Base-by-base conservation (phyloP, 1,140 invertebrate genomes). In the Eumeta japonica region DNA sequence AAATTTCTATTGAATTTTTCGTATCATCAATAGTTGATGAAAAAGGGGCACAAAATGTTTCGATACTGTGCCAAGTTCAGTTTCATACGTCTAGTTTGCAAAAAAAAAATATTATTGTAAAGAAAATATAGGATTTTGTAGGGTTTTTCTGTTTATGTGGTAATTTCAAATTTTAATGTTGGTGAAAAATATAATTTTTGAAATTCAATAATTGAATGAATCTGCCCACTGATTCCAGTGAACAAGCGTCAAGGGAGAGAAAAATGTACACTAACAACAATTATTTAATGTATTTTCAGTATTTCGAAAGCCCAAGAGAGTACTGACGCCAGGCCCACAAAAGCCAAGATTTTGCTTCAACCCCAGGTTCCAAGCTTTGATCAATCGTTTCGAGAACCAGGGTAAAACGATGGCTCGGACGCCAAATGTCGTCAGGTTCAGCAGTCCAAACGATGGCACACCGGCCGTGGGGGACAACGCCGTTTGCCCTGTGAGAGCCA, bases 361-460 rank as follows among this genome's bases (percentile, higher is more conserved):
- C 32, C 71, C 73, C 14, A 58, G 68, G 4, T 75, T 77, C 35
- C 73, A 77, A 64, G 75, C 75, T 1, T 54, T 76, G 4, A 58
- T 77, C 28, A 77, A 77, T 38, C 58, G 72, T 16, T 77, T 75
- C 31, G 73, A 77, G 41, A 58, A 58, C 17, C 55, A 62, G 48
- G 52, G 45, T 1, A 41, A 54, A 2, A 59, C 54, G 0, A 33
- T 56, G 30, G 51, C 60, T 0, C 43, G 62, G 20, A 70, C 70
- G 3, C 63, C 65, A 14, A 11, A 5, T 13, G 13, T 12, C 7
- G 13, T 30, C 13, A 14, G 13, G 28, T 14, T 5, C 28, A 5
- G 13, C 4, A 5, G 13, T 11, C 5, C 10, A 11, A 30, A 5
- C 5, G 64, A 65, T 41, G 56, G 44, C 14, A 76, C 71, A 3